Evolutionary conservation across 64 coral and sea anemone species (phyloP).

Genomic region (Pachyseris speciosa): DNA sequence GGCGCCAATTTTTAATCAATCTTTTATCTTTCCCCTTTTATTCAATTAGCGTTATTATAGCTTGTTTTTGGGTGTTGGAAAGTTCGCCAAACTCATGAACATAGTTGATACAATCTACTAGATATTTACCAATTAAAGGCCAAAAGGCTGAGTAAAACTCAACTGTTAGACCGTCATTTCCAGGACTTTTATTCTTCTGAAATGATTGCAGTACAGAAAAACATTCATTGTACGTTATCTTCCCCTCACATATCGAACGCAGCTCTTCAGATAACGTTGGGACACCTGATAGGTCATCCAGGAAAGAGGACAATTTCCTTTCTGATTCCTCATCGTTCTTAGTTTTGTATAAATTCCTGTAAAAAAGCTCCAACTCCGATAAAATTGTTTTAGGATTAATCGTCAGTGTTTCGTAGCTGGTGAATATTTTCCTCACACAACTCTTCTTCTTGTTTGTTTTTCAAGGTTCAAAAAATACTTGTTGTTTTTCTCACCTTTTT

Average conservation of each 20-base stretch:
- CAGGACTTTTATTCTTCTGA: conserved; percentile 6
- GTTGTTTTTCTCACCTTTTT: conserved; percentile 64
- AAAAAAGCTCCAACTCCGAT: neutral
- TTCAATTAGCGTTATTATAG: neutral
- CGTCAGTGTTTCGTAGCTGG: neutral
- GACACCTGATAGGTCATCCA: neutral
- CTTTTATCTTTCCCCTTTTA: neutral
- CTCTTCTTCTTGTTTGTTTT: neutral
- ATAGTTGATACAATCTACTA: conserved; percentile 37
- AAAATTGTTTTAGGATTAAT: neutral
- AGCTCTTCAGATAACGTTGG: neutral
- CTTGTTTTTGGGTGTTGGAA: conserved; percentile 36
- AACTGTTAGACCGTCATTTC: conserved; percentile 24
- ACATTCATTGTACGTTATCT: neutral
- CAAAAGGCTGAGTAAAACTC: conserved; percentile 60
- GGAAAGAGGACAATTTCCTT: neutral
- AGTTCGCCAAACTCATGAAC: conserved; percentile 9
- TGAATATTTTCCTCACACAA: conserved; percentile 7
- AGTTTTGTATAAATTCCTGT: neutral
- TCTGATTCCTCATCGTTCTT: neutral
- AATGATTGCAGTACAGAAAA: conserved; percentile 8
- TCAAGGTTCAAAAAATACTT: conserved; percentile 60
- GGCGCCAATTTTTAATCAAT: neutral
- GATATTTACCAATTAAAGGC: neutral
- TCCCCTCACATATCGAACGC: neutral